phyloP scores from a whole-genome alignment of 2,113 vertebrate genomes.

The Notarius quadriscutis region DNA sequence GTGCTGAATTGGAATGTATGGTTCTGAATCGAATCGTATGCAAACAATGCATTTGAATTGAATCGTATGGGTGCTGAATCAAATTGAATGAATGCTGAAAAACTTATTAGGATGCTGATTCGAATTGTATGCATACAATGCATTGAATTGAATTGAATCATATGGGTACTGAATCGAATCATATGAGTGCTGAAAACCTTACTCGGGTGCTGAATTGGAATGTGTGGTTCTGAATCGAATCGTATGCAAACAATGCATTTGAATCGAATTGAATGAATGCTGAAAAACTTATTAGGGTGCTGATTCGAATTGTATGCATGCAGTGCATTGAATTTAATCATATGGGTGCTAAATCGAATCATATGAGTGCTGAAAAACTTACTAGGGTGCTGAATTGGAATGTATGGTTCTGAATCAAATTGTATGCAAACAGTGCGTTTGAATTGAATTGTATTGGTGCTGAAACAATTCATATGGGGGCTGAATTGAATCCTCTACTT shows the following conservation, averaged over 20 bases:
- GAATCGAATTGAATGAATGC: neutral
- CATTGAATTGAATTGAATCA: neutral
- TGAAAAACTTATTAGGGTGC: neutral
- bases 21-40: too few species aligned
- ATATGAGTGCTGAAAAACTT: neutral
- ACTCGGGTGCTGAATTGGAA: neutral
- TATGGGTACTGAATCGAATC: too few species aligned
- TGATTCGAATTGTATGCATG: too few species aligned
- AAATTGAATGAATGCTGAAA: too few species aligned
- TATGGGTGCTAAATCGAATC: neutral
- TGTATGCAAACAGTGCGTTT: too few species aligned
- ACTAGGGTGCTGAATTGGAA: neutral
- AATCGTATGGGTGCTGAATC: too few species aligned
- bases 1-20: neutral
- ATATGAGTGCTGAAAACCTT: neutral
- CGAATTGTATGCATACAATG: neutral
- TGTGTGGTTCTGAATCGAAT: neutral
- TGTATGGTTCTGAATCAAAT: neutral
- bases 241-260: rapidly evolving
- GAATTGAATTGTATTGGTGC: neutral
- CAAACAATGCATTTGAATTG: too few species aligned
- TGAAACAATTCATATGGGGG: neutral
- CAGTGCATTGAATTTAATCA: neutral
- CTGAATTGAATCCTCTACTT: neutral
- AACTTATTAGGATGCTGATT: neutral